phyloP scores from a whole-genome alignment of 2,888 invertebrate species.

The Petrolisthes manimaculis region DNA sequence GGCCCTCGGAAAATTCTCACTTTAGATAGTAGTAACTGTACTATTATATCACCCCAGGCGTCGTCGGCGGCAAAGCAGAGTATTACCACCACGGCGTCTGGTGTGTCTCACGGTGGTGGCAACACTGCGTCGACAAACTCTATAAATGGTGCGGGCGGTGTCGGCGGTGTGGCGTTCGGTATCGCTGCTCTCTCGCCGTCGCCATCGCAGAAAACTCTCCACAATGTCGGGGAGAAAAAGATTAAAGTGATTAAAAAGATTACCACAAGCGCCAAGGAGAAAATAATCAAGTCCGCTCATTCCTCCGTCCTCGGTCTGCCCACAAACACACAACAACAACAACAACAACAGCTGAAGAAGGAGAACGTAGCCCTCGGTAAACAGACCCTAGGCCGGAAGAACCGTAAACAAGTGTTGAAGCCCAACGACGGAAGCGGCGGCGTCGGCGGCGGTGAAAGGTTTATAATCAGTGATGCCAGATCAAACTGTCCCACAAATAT shows the following conservation, averaged over 20 bases:
- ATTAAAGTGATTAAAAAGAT: conserved; percentile 25
- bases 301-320: too few species aligned
- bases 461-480: too few species aligned
- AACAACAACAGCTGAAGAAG: too few species aligned
- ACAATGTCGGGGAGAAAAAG: conserved; percentile 11
- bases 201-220: background rate
- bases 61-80: too few species aligned
- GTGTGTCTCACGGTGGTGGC: too few species aligned
- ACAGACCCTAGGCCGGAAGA: conserved; percentile 6
- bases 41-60: background rate
- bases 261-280: conserved; percentile 14
- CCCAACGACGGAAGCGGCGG: conserved; percentile 24
- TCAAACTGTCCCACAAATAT: too few species aligned
- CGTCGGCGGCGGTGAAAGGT: too few species aligned
- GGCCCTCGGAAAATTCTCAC: background rate
- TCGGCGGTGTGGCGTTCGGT: too few species aligned
- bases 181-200: background rate
- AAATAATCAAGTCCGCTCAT: background rate
- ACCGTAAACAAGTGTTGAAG: conserved; percentile 43
- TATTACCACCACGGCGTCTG: too few species aligned
- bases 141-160: too few species aligned
- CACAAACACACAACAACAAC: too few species aligned
- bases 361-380: background rate
- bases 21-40: conserved; percentile 10
- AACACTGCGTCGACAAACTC: too few species aligned